Evolutionary conservation across 2,797 vertebrate genomes (phyloP).

Genomic region (Danio albolineatus): DNA sequence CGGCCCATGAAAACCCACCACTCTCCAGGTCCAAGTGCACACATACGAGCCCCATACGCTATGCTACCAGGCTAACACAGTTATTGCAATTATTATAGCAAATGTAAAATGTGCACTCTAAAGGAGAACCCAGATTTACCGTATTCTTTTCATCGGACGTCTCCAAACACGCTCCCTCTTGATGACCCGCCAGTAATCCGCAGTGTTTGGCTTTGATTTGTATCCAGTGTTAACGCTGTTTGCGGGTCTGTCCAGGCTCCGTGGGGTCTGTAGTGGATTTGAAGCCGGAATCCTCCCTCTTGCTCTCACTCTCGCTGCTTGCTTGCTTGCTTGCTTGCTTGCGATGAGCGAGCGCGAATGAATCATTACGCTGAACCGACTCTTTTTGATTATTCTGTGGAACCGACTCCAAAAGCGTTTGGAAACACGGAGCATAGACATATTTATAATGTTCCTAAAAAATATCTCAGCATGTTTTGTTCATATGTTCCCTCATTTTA

Average conservation of each 20-base stretch:
- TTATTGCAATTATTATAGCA: conserved; percentile 48
- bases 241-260: conserved; percentile 50
- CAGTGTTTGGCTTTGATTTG: conserved; percentile 27
- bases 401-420: background rate
- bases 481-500: no score
- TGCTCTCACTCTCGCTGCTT: conserved; percentile 47
- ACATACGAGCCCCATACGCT: conserved; percentile 11
- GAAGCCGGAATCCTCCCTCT: conserved; percentile 54
- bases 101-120: conserved; percentile 6
- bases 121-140: conserved; percentile 53
- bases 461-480: no score
- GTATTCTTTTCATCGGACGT: conserved; percentile 33
- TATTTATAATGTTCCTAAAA: no score
- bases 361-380: background rate
- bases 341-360: conserved; percentile 45
- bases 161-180: background rate
- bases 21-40: conserved; percentile 16
- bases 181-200: background rate
- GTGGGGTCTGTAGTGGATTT: conserved; percentile 57
- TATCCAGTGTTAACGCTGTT: conserved; percentile 38
- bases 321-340: conserved; percentile 58
- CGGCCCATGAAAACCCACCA: conserved; percentile 28
- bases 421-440: background rate
- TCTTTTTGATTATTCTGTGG: background rate
- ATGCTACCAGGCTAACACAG: conserved; percentile 65